Percentiles rank a stretch among this genome's conserved stretches.
These are phyloP conservation scores for Limnephilus rhombicus DNA, from an alignment of 2,888 invertebrate species.

Conservation along the genomic window DNA sequence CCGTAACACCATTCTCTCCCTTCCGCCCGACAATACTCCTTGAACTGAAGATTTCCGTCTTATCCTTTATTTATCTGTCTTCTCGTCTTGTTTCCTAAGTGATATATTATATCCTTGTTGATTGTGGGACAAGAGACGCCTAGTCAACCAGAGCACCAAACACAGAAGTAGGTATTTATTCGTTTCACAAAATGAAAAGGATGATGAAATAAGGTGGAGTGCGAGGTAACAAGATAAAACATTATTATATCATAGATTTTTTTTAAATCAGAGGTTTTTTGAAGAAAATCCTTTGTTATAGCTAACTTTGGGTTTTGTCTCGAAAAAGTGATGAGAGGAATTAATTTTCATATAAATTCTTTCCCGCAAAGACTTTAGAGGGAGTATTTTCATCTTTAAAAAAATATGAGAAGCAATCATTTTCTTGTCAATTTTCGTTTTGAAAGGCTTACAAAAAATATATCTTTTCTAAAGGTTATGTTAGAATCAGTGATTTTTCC, in stretches of 20 bases:
- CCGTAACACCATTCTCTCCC: slow-evolving; percentile 55
- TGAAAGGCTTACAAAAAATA: neutral
- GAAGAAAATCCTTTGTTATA: neutral
- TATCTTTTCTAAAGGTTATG: neutral
- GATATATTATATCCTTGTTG: slow-evolving; percentile 20
- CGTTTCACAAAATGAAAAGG: neutral
- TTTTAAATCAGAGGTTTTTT: neutral
- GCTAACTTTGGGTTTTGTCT: neutral
- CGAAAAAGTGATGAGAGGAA: neutral
- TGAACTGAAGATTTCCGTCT: slow-evolving; percentile 17
- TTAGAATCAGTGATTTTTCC: too few species aligned
- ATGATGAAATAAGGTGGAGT: neutral
- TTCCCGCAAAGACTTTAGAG: neutral
- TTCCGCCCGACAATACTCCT: neutral
- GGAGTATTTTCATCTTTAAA: neutral
- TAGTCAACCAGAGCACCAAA: neutral
- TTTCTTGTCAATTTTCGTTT: neutral
- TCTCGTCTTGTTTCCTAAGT: slow-evolving; percentile 12
- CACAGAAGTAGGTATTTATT: neutral
- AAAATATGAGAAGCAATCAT: neutral
- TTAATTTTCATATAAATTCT: neutral
- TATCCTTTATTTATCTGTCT: neutral
- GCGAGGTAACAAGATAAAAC: neutral
- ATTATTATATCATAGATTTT: neutral
- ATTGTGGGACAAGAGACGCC: neutral